A percentile compares a stretch with the other conserved stretches of the same genome.
These are phyloP conservation scores for Takifugu ocellatus DNA, from an alignment of 2,797 vertebrate species.

Conservation along the genomic window DNA sequence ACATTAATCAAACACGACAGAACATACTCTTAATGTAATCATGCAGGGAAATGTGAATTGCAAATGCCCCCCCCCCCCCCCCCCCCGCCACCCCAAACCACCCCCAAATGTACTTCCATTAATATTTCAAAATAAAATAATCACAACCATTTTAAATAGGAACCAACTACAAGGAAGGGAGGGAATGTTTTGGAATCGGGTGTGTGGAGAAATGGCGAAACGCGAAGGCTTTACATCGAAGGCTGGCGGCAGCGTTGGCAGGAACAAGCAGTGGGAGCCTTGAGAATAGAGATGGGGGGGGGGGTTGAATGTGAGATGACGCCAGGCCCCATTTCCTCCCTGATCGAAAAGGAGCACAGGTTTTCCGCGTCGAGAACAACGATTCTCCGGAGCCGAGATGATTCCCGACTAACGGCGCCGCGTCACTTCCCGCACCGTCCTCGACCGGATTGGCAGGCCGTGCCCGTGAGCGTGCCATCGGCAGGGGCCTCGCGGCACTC, in stretches of 20 bases:
- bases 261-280: slow-evolving; percentile 8
- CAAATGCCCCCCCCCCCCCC: slow-evolving; percentile 80
- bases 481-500: slow-evolving; percentile 34
- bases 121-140: slow-evolving; percentile 93
- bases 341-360: slow-evolving; percentile 69
- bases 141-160: slow-evolving; percentile 89
- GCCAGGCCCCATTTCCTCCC: slow-evolving; percentile 64
- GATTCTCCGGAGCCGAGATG: slow-evolving; percentile 62
- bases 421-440: slow-evolving; percentile 36
- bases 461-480: slow-evolving; percentile 27
- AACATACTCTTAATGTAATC: slow-evolving; percentile 97
- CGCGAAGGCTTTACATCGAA: slow-evolving; percentile 65
- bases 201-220: slow-evolving; percentile 69
- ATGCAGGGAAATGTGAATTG: slow-evolving; percentile 95
- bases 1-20: slow-evolving; percentile 98
- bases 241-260: slow-evolving; percentile 42
- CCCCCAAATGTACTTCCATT: slow-evolving; percentile 87
- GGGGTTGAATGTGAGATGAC: slow-evolving; percentile 68
- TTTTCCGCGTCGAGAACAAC: slow-evolving; percentile 74
- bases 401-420: slow-evolving; percentile 63
- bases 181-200: slow-evolving; percentile 73
- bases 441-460: slow-evolving; percentile 46
- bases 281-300: slow-evolving; percentile 39
- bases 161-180: slow-evolving; percentile 75
- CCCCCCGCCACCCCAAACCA: slow-evolving; percentile 39